A percentile compares a stretch with the other conserved stretches of the same genome.
These are phyloP conservation scores for Crematogaster levior DNA, from an alignment of 2,888 invertebrate genomes.

Conservation along the genomic window DNA sequence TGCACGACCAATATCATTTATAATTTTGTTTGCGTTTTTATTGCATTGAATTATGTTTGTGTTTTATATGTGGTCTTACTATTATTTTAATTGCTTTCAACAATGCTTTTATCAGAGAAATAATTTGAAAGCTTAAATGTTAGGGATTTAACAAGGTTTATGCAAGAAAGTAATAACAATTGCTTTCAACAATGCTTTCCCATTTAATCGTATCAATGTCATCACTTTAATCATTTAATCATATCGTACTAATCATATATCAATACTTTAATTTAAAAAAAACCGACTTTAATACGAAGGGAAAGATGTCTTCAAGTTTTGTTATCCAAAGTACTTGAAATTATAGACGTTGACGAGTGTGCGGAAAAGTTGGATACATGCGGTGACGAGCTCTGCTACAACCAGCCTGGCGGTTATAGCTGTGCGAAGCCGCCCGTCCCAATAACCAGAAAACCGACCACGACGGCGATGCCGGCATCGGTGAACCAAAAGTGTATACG, in stretches of 20 bases:
- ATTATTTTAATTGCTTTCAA: constrained; percentile 4
- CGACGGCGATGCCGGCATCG: constrained; percentile 54
- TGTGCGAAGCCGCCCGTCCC: constrained; percentile 85
- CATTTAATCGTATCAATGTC: background rate
- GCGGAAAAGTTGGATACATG: constrained; percentile 88
- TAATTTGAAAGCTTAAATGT: background rate
- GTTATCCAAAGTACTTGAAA: background rate
- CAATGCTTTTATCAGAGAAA: background rate
- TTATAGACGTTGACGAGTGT: constrained; percentile 93
- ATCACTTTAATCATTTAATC: too few species aligned
- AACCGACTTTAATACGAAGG: background rate
- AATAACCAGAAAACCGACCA: constrained; percentile 69
- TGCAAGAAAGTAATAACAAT: background rate
- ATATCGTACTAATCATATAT: too few species aligned
- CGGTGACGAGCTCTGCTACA: constrained; percentile 88
- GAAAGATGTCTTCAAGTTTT: background rate
- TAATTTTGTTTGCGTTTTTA: background rate
- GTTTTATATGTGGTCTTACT: background rate
- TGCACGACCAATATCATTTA: constrained; percentile 1
- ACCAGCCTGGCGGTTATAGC: constrained; percentile 89
- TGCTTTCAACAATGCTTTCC: too few species aligned
- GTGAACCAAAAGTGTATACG: constrained; percentile 67
- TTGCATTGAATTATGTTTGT: background rate
- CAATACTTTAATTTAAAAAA: background rate
- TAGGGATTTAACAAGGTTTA: background rate